Conservation (phyloP, 2,113 vertebrate genomes). For the Ictalurus punctatus region DNA sequence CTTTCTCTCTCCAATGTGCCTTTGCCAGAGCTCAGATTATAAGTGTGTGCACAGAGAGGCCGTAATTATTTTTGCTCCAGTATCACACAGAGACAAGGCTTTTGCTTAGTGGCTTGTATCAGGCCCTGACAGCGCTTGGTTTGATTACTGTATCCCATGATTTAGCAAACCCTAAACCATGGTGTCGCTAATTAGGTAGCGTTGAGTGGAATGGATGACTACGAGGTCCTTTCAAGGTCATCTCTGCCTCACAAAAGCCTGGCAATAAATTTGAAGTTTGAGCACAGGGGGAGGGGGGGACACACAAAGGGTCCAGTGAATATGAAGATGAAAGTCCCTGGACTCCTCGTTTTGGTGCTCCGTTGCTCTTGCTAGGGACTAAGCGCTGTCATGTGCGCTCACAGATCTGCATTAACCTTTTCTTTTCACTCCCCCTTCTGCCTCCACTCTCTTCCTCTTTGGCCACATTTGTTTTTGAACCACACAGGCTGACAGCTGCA, state of each 20-base stretch:
- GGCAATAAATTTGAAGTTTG: constrained; percentile 60
- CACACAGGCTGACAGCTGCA: constrained; percentile 34
- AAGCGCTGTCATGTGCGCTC: constrained; percentile 59
- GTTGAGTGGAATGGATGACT: constrained; percentile 65
- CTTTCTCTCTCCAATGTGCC: not conserved
- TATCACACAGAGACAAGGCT: constrained; percentile 52
- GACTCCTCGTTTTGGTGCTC: constrained; percentile 46
- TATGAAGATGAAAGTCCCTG: constrained; percentile 62
- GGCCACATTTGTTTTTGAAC: constrained; percentile 35
- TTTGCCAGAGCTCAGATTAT: constrained; percentile 39
- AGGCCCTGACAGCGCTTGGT: constrained; percentile 64
- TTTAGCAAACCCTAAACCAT: constrained; percentile 66
- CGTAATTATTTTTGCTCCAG: constrained; percentile 58
- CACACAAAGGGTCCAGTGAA: constrained; percentile 44
- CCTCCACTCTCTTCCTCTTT: not conserved
- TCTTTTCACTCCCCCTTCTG: constrained; percentile 39
- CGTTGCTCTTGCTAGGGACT: constrained; percentile 40
- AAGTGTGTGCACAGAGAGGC: constrained; percentile 50
- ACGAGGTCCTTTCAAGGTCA: constrained; percentile 67
- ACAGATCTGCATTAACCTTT: constrained; percentile 49
- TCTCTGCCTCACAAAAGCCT: constrained; percentile 51
- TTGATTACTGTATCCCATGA: constrained; percentile 69
- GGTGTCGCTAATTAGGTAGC: constrained; percentile 71
- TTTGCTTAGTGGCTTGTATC: constrained; percentile 68
- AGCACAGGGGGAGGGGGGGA: not conserved